These are phyloP conservation scores for Phalacrocorax carbo DNA, from an alignment of 2,113 vertebrate genomes.

Conservation along the genomic window DNA sequence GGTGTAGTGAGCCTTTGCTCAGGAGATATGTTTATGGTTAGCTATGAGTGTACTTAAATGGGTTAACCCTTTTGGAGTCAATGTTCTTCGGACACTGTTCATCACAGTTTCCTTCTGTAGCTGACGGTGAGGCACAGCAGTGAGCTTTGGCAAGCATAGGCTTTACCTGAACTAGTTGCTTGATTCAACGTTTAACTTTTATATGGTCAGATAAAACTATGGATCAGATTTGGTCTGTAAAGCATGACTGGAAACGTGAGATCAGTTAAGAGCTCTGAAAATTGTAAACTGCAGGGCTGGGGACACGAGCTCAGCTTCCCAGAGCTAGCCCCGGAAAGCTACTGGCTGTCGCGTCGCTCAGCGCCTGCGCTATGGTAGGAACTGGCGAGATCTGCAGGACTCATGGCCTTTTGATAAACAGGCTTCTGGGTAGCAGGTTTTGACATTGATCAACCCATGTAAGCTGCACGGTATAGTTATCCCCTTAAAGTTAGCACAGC, in stretches of 20 bases:
- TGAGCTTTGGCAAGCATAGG: neutral
- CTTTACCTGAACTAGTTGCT: neutral
- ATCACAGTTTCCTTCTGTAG: neutral
- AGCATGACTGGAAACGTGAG: neutral
- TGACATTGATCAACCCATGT: too few relatives aligned
- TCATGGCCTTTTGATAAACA: neutral
- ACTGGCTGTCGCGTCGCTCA: neutral
- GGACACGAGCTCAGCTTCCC: neutral
- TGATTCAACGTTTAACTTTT: neutral
- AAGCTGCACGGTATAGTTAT: neutral
- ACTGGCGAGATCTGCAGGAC: neutral
- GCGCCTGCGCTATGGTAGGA: accelerated
- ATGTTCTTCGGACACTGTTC: neutral
- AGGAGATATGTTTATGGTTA: neutral
- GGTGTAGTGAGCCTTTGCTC: constrained; percentile 2
- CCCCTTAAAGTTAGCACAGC: neutral
- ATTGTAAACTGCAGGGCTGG: neutral
- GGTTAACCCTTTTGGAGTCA: neutral
- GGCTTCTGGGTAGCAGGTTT: neutral
- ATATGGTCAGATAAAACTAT: neutral
- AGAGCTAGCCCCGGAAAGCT: neutral
- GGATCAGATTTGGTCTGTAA: neutral
- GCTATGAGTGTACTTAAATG: neutral
- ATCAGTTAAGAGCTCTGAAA: neutral
- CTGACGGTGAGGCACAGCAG: neutral